Conservation (phyloP, 2,888 invertebrate genomes). For the Hypselothyrea guttata region DNA sequence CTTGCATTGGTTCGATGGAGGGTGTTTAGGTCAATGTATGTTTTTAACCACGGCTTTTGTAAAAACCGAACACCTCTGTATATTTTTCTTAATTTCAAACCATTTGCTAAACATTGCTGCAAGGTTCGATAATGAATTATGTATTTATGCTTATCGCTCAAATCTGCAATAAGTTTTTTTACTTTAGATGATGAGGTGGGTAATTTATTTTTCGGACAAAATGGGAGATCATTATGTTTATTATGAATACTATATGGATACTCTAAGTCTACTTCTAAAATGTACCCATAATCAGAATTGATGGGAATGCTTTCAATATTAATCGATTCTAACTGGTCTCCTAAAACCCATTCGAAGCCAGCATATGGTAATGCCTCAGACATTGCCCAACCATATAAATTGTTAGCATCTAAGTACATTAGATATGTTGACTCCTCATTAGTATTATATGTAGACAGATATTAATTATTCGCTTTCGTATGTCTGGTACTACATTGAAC, state of each 20-base stretch:
- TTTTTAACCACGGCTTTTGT: no score
- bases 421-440: not conserved
- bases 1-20: no score
- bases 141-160: no score
- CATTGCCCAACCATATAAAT: constrained; percentile 1
- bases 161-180: no score
- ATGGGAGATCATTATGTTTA: not conserved
- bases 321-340: not conserved
- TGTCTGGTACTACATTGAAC: no score
- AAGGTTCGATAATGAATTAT: no score
- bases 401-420: constrained; percentile 1
- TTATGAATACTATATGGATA: not conserved
- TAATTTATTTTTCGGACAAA: not conserved
- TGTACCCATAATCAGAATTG: not conserved
- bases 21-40: no score
- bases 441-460: not conserved
- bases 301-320: not conserved
- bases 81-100: no score
- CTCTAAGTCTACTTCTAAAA: constrained; percentile 1
- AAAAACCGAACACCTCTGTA: no score
- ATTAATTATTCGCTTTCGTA: no score
- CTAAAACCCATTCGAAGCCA: not conserved
- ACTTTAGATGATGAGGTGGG: not conserved
- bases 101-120: no score
- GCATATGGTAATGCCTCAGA: not conserved